A percentile compares a stretch with the other conserved stretches of the same genome.
Conservation (phyloP, 2,113 vertebrate species). For the Zosterops borbonicus region DNA sequence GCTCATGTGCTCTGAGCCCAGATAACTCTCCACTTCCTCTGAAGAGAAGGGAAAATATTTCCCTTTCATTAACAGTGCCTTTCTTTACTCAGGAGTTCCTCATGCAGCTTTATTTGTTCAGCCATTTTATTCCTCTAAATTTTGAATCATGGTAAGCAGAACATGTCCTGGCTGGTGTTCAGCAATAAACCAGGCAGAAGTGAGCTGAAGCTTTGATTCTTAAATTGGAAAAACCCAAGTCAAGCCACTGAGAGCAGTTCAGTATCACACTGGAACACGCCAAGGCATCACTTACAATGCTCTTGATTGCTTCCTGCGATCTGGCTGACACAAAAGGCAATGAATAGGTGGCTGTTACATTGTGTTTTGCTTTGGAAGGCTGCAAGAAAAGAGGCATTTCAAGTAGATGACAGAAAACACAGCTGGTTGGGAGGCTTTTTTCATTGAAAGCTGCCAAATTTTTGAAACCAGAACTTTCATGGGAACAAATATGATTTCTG, state of each 20-base stretch:
- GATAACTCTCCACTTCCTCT: neutral
- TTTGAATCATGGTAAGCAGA: neutral
- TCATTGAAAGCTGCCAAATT: conserved; percentile 3
- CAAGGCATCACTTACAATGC: neutral
- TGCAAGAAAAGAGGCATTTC: neutral
- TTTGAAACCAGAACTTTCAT: neutral
- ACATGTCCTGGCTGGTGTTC: neutral
- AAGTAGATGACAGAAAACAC: neutral
- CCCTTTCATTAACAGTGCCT: neutral
- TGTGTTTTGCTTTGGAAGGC: neutral
- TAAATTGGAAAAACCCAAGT: conserved; percentile 11
- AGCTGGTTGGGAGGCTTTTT: neutral
- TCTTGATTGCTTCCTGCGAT: neutral
- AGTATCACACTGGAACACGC: neutral
- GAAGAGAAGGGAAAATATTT: neutral
- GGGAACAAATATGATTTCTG: neutral
- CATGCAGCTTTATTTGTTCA: neutral
- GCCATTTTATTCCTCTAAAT: neutral
- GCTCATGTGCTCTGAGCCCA: neutral
- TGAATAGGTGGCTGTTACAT: neutral
- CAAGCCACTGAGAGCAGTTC: neutral
- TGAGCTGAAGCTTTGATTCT: neutral
- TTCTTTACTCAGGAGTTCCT: neutral
- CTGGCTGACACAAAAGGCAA: conserved; percentile 11
- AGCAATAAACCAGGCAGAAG: neutral